These are phyloP conservation scores for Lacanobia oleracea DNA, from an alignment of 2,888 invertebrate species.

Conservation along the genomic window DNA sequence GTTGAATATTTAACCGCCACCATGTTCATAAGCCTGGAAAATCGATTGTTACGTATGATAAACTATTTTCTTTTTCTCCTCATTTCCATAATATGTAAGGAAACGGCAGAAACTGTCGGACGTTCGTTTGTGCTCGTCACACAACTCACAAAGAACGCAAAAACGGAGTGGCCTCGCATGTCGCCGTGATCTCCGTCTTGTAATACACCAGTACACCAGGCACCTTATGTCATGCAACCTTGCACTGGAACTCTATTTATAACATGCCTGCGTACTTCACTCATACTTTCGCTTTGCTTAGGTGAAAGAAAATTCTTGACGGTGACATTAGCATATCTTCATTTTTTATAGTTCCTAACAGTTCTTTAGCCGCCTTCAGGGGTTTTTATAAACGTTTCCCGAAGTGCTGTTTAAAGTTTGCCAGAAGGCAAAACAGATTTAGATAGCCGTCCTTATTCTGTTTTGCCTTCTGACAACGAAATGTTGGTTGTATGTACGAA, in stretches of 20 bases:
- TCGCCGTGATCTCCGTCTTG: conserved; percentile 43
- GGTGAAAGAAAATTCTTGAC: conserved; percentile 22
- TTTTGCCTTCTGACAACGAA: too few relatives aligned
- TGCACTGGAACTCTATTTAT: conserved; percentile 43
- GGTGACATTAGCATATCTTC: conserved; percentile 22
- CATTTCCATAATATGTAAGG: conserved; percentile 19
- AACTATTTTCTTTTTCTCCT: neutral
- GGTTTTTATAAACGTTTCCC: neutral
- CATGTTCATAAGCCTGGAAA: neutral
- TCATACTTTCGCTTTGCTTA: conserved; percentile 51
- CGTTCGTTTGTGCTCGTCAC: conserved; percentile 60
- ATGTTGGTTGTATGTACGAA: neutral
- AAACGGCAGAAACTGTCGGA: conserved; percentile 57
- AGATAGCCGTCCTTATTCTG: too few relatives aligned
- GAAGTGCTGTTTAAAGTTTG: neutral
- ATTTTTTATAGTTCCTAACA: conserved; percentile 4
- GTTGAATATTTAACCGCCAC: conserved; percentile 27
- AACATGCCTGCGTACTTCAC: conserved; percentile 24
- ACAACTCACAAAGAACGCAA: conserved; percentile 65
- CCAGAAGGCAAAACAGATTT: neutral
- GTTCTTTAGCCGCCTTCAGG: neutral
- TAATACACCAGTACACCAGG: conserved; percentile 31
- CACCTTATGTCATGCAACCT: conserved; percentile 49
- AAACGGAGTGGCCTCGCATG: conserved; percentile 55
- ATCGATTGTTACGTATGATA: conserved; percentile 19